Evolutionary conservation across 2,888 invertebrate species (phyloP).

Genomic region (Anoplius nigerrimus): DNA sequence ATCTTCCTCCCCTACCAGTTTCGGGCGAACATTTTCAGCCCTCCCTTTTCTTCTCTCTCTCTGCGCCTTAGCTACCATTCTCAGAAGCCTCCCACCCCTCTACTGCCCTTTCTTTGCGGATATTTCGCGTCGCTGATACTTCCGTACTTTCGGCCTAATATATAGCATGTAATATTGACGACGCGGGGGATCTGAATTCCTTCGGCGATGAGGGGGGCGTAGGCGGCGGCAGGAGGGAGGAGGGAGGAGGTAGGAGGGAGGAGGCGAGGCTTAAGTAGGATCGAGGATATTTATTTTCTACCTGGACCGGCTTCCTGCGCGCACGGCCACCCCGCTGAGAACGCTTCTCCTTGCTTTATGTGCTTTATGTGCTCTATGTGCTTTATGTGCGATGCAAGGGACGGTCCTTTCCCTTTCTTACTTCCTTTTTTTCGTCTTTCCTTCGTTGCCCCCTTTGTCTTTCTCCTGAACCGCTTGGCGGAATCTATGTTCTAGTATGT

Average conservation of each 20-base stretch:
- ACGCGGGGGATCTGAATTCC: slow-evolving; percentile 35
- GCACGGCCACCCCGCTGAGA: too few relatives aligned
- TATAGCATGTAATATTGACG: slow-evolving; percentile 42
- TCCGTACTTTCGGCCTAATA: slow-evolving; percentile 16
- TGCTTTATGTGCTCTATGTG: too few relatives aligned
- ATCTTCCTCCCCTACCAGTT: too few relatives aligned
- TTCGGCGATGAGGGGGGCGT: background rate
- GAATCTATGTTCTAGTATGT: too few relatives aligned
- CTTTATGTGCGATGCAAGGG: background rate
- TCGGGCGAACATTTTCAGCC: too few relatives aligned
- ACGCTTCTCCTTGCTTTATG: slow-evolving; percentile 6
- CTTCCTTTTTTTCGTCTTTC: too few relatives aligned
- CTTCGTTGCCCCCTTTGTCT: too few relatives aligned
- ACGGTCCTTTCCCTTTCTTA: too few relatives aligned
- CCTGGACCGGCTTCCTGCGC: slow-evolving; percentile 4
- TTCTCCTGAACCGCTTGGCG: too few relatives aligned
- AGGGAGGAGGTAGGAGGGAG: too few relatives aligned
- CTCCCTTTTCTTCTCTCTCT: slow-evolving; percentile 6
- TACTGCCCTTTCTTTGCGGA: background rate
- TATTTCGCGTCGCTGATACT: too few relatives aligned
- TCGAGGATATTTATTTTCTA: slow-evolving; percentile 49
- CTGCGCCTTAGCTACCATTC: background rate
- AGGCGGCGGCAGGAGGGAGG: slow-evolving; percentile 25
- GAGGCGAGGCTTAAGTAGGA: slow-evolving; percentile 50
- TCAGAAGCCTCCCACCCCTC: background rate